Conservation (phyloP, 2,888 invertebrate genomes). For the Melolontha melolontha region DNA sequence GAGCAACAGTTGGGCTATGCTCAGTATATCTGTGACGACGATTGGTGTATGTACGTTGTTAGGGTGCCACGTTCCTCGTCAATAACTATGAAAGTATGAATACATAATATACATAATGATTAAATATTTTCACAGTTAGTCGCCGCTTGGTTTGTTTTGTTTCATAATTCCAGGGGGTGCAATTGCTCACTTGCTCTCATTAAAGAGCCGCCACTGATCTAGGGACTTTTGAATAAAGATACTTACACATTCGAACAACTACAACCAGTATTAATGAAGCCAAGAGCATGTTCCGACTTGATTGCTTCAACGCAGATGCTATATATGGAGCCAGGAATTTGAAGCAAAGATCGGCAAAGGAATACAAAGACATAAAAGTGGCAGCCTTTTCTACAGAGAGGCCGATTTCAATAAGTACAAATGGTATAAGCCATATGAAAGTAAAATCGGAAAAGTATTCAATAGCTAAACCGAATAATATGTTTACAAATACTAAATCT, state of each 20-base stretch:
- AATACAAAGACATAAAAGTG: constrained; percentile 71
- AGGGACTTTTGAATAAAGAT: not conserved
- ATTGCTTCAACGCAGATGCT: constrained; percentile 70
- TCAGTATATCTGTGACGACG: no score
- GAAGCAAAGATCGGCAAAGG: constrained; percentile 65
- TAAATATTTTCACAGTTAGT: no score
- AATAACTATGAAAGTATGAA: no score
- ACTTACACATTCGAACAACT: constrained; percentile 71
- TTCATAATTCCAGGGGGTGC: no score
- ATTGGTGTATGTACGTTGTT: no score
- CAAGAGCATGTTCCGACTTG: constrained; percentile 73
- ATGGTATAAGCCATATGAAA: constrained; percentile 72
- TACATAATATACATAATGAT: no score
- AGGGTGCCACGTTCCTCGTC: no score
- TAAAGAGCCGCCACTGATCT: no score
- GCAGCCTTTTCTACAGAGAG: constrained; percentile 70
- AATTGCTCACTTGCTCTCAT: no score
- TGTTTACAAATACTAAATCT: constrained; percentile 73
- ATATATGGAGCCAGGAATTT: constrained; percentile 72
- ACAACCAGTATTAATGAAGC: constrained; percentile 70
- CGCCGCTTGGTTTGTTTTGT: no score
- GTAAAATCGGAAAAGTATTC: constrained; percentile 75
- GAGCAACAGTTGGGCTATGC: no score
- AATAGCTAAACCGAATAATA: constrained; percentile 72
- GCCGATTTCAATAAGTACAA: constrained; percentile 72